Conservation (phyloP, 2,113 vertebrate species). For the Regulus satrapa region DNA sequence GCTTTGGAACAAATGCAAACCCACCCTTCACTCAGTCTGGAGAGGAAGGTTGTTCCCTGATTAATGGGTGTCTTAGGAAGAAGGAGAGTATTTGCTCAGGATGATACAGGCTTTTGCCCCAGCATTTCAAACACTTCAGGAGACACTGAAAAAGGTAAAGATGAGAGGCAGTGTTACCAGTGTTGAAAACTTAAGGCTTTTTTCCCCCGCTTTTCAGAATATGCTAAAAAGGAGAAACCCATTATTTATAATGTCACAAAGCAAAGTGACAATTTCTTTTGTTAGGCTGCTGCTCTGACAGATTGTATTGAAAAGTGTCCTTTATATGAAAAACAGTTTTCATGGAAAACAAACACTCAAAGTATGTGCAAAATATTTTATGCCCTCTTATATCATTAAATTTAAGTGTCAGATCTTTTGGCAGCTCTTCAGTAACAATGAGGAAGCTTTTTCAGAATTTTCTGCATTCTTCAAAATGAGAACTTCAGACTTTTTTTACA, state of each 20-base stretch:
- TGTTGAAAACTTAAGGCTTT: background rate
- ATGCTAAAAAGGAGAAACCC: slow-evolving; percentile 46
- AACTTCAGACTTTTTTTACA: background rate
- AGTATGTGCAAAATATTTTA: slow-evolving; percentile 57
- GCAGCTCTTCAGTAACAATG: slow-evolving; percentile 18
- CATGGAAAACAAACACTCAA: slow-evolving; percentile 45
- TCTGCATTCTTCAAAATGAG: background rate
- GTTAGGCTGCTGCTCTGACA: slow-evolving; percentile 45
- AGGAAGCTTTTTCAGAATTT: slow-evolving; percentile 6
- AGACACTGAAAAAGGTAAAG: background rate
- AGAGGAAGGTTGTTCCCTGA: background rate
- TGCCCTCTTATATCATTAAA: slow-evolving; percentile 45
- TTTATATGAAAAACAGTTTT: slow-evolving; percentile 48
- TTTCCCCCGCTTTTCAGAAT: slow-evolving; percentile 2
- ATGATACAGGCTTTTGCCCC: background rate
- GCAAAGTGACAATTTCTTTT: slow-evolving; percentile 54
- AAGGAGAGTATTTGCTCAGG: background rate
- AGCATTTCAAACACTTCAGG: background rate
- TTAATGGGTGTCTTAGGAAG: background rate
- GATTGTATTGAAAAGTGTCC: slow-evolving; percentile 48
- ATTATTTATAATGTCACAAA: slow-evolving; percentile 51
- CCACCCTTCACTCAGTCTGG: background rate
- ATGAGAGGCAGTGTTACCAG: background rate
- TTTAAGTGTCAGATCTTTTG: slow-evolving; percentile 47
- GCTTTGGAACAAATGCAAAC: background rate